Percentiles rank a stretch among this genome's conserved stretches.
Evolutionary conservation across 2,113 vertebrate genomes (phyloP).

Genomic region (Otis tarda): DNA sequence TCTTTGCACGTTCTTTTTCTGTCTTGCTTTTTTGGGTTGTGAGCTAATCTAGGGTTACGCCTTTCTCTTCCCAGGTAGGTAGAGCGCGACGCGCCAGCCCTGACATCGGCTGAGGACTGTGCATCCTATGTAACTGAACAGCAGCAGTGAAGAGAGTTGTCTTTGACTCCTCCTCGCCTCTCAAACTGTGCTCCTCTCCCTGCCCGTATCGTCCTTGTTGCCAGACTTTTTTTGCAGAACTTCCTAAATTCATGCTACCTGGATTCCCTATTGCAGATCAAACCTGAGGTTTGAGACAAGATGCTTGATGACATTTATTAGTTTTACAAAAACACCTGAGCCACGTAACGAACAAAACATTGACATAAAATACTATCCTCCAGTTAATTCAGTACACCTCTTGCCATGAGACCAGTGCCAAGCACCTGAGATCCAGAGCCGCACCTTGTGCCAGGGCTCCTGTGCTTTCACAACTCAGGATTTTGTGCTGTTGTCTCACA

Average conservation of each 20-base stretch:
- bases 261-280: not conserved
- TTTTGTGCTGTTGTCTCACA: not conserved
- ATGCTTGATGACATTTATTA: not conserved
- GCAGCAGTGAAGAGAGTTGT: accelerated
- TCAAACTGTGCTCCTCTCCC: not conserved
- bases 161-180: not conserved
- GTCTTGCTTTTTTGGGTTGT: not conserved
- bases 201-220: not conserved
- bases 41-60: not conserved
- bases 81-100: accelerated
- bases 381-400: not conserved
- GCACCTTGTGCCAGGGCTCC: not conserved
- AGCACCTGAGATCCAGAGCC: not conserved
- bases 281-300: not conserved
- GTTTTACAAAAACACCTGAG: not conserved
- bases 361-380: not conserved
- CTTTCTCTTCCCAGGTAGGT: not conserved
- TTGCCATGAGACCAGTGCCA: not conserved
- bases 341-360: not conserved
- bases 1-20: not conserved
- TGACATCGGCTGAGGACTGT: accelerated
- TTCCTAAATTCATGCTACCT: not conserved
- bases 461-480: not conserved
- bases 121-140: accelerated
- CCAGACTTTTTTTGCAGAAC: not conserved